Percentiles rank a stretch among this genome's conserved stretches.
Conservation (phyloP, 2,797 vertebrate species). For the Ctenochaetus hawaiiensis region DNA sequence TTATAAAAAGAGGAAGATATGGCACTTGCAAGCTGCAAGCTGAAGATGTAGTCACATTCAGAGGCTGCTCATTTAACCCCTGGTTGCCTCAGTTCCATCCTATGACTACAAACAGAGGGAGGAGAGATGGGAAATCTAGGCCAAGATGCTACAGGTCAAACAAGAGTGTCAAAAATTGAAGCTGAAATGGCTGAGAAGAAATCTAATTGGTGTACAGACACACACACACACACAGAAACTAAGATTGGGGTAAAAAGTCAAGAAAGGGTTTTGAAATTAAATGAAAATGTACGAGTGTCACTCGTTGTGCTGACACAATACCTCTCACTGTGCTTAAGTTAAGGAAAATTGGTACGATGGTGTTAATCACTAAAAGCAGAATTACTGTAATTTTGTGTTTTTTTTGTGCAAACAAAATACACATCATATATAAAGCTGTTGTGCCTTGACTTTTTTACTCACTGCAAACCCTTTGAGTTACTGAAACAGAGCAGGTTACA, state of each 20-base stretch:
- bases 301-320: slow-evolving; percentile 6
- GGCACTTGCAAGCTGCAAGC: slow-evolving; percentile 10
- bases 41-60: slow-evolving; percentile 20
- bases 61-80: slow-evolving; percentile 46
- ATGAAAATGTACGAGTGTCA: slow-evolving; percentile 2
- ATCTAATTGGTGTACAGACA: slow-evolving; percentile 5
- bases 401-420: not conserved
- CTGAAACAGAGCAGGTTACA: not conserved
- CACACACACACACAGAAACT: not conserved
- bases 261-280: not conserved
- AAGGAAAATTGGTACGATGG: not conserved
- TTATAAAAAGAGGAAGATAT: slow-evolving; percentile 4
- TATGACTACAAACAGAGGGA: not conserved
- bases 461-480: not conserved
- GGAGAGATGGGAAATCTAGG: slow-evolving; percentile 12
- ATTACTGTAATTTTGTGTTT: not conserved
- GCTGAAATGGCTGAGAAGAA: slow-evolving; percentile 23
- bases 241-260: not conserved
- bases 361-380: not conserved
- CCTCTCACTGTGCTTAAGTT: not conserved
- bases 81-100: slow-evolving; percentile 31
- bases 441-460: not conserved
- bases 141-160: slow-evolving; percentile 41
- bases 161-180: slow-evolving; percentile 25
- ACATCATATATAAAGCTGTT: not conserved